Evolutionary conservation across 2,113 vertebrate species (phyloP).

Genomic region (Scartelaos histophorus): DNA sequence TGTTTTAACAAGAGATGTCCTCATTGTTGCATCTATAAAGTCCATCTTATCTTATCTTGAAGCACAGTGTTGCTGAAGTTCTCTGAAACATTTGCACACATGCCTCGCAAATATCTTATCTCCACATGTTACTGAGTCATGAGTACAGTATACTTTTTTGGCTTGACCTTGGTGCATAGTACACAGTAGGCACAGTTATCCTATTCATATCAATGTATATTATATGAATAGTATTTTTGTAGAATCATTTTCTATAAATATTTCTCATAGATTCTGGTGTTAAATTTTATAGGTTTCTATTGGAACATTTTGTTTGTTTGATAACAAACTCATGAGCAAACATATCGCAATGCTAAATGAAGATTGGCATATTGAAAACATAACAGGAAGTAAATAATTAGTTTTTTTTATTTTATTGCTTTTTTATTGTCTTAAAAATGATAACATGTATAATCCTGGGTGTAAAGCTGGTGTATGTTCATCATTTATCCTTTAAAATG

Average conservation of each 20-base stretch:
- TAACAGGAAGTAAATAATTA: not conserved
- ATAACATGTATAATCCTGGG: not conserved
- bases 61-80: not conserved
- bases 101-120: not conserved
- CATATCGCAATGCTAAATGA: not conserved
- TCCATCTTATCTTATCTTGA: constrained; percentile 5
- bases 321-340: too few species aligned
- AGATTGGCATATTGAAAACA: not conserved
- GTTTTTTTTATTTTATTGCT: not conserved
- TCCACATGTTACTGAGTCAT: not conserved
- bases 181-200: not conserved
- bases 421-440: not conserved
- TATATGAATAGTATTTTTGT: not conserved
- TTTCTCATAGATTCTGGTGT: not conserved
- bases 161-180: not conserved
- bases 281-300: not conserved
- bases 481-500: too few species aligned
- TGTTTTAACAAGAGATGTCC: not conserved
- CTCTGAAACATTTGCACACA: not conserved
- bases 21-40: not conserved
- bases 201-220: not conserved
- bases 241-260: not conserved
- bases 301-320: not conserved
- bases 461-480: not conserved
- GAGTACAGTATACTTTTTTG: not conserved